Evolutionary conservation across 2,113 vertebrate species (phyloP).

Genomic region (Micronycteris hirsuta): DNA sequence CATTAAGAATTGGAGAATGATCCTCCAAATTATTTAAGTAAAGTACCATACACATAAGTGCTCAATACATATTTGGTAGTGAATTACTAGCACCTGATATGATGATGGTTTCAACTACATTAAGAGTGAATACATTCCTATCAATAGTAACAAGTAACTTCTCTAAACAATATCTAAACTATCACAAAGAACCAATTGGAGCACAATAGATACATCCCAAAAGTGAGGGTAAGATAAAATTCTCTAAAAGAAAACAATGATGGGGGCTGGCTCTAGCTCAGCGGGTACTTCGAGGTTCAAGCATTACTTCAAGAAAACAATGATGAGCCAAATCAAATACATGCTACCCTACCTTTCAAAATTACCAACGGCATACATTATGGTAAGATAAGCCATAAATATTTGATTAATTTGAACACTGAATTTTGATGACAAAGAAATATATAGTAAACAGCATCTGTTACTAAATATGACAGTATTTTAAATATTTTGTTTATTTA

Average conservation of each 20-base stretch:
- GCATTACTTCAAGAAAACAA: neutral
- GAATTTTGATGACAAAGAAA: neutral
- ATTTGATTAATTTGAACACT: slow-evolving; percentile 14
- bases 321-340: neutral
- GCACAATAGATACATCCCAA: neutral
- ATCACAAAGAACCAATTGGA: neutral
- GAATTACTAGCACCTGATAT: neutral
- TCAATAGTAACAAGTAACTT: neutral
- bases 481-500: neutral
- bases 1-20: neutral
- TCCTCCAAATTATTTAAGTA: neutral
- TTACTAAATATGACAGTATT: neutral
- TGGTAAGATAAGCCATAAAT: neutral
- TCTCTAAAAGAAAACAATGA: neutral
- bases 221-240: slow-evolving; percentile 4
- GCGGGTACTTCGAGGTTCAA: too few species aligned
- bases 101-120: neutral
- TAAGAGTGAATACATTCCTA: neutral
- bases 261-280: too few species aligned
- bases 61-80: neutral
- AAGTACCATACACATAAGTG: neutral
- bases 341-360: neutral
- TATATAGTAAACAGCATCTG: neutral
- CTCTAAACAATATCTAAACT: neutral
- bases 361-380: neutral